Evolutionary conservation across 2,888 invertebrate species (phyloP).

Genomic region (Macropis europaea): DNA sequence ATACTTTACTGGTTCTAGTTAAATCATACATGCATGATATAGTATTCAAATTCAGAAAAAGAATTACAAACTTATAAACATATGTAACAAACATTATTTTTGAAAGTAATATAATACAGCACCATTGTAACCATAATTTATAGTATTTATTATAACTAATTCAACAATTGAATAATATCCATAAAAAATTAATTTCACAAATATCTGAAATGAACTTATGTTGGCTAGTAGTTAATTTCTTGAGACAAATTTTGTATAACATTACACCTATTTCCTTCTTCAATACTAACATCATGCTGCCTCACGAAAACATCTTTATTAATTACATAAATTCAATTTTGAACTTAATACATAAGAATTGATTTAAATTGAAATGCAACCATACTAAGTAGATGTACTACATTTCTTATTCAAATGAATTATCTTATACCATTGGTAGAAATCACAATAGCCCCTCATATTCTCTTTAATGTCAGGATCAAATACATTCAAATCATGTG

Average conservation of each 20-base stretch:
- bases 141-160: conserved; percentile 41
- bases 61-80: background rate
- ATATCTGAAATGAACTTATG: conserved; percentile 29
- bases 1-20: background rate
- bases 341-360: conserved; percentile 4
- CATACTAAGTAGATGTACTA: background rate
- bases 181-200: conserved; percentile 24
- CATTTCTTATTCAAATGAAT: background rate
- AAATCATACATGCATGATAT: background rate
- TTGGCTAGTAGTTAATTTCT: conserved; percentile 2
- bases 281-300: background rate
- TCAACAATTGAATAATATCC: conserved; percentile 39
- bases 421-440: conserved; percentile 12
- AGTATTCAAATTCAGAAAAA: conserved; percentile 2
- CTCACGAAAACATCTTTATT: background rate
- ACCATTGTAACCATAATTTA: conserved; percentile 30
- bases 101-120: conserved; percentile 35
- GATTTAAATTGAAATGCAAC: conserved; percentile 17
- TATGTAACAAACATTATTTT: conserved; percentile 5
- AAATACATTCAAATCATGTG: conserved; percentile 12
- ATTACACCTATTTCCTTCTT: conserved; percentile 3
- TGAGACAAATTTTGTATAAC: conserved; percentile 19
- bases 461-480: background rate
- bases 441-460: conserved; percentile 4
- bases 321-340: conserved; percentile 24